Evolutionary conservation across 1,140 invertebrate species (phyloP), one percentile per base, ranked within the genome.

Genomic region (Trichonephila clavata): DNA sequence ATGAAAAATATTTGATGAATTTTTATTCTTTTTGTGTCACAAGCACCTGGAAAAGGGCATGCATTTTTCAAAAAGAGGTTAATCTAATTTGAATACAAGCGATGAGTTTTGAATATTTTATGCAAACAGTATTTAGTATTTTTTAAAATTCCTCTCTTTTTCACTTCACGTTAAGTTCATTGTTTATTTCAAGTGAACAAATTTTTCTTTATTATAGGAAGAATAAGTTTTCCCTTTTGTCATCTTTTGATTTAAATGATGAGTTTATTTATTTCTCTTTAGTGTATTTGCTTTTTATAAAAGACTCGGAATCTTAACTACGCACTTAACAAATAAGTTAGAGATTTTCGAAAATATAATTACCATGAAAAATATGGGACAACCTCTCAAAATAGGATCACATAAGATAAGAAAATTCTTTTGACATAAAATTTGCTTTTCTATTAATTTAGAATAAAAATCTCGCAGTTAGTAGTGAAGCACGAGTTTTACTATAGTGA

Each of bases 71-170:
- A 6, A 32, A 6, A 32, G 32, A 77, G 71, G 71, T 77, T 77
- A 27, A 77, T 24, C 16, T 77, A 77, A 77, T 77, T 77, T 77
- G 71, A 77, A 77, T 77, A 39, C 32, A 77, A 10, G 50, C 10
- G 7, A 50, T 77, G 71, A 77, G 71, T 77, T 77, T 32, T 32
- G 71, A 77, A 77, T 77, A 77, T 77, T 32, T 77, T 32, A 77
- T 39, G 27, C 32, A 32, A 77, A 27, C 13, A 32, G 16, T 32
- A 6, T 63, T 50, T 63, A 1, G 16, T 63, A 63, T 63, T 21
- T 63, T 21, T 63, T 63, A 21, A 63, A 63, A 63, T 63, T 77
- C 6, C 18, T 77, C 18, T 77, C 4, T 71, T 18, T 71, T 39
- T 14, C 6, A 32, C 27, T 32, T 77, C 27, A 77, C 39, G 68